Conservation (phyloP, 1,140 invertebrate species). For the Campodea augens region DNA sequence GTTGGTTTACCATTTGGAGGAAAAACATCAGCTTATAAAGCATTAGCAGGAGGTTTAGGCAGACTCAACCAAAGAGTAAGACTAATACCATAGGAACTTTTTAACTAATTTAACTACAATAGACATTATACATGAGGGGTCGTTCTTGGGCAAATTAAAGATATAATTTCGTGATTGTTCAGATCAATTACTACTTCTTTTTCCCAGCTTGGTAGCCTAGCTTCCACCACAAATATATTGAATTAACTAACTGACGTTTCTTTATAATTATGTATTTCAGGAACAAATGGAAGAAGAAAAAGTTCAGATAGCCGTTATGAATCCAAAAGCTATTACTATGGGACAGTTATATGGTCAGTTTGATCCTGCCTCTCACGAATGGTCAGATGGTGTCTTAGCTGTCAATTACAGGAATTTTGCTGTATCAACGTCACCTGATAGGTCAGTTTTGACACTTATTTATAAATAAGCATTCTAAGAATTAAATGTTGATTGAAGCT, state of each 20-base stretch:
- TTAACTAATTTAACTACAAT: too few species aligned
- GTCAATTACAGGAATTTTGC: conserved; percentile 81
- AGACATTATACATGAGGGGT: too few species aligned
- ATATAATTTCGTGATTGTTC: too few species aligned
- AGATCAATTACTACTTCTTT: too few species aligned
- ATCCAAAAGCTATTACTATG: conserved; percentile 91
- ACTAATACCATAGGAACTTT: too few species aligned
- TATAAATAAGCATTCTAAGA: conserved; percentile 1
- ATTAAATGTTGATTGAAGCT: not conserved
- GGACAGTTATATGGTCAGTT: conserved; percentile 90
- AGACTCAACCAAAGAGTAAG: conserved; percentile 57
- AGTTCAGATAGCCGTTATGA: conserved; percentile 79
- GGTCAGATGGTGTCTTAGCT: conserved; percentile 82
- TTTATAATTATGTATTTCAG: conserved; percentile 23
- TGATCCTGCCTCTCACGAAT: conserved; percentile 83
- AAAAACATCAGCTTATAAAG: conserved; percentile 56
- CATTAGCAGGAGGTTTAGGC: conserved; percentile 54
- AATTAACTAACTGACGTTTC: too few species aligned
- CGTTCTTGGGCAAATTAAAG: too few species aligned
- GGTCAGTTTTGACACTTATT: conserved; percentile 27
- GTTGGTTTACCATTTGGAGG: conserved; percentile 81
- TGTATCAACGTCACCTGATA: conserved; percentile 49
- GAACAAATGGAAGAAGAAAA: conserved; percentile 62
- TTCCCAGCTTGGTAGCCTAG: too few species aligned
- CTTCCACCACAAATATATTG: too few species aligned